phyloP scores from a whole-genome alignment of 2,888 invertebrate genomes.

The Hemicrepidius hirtus region DNA sequence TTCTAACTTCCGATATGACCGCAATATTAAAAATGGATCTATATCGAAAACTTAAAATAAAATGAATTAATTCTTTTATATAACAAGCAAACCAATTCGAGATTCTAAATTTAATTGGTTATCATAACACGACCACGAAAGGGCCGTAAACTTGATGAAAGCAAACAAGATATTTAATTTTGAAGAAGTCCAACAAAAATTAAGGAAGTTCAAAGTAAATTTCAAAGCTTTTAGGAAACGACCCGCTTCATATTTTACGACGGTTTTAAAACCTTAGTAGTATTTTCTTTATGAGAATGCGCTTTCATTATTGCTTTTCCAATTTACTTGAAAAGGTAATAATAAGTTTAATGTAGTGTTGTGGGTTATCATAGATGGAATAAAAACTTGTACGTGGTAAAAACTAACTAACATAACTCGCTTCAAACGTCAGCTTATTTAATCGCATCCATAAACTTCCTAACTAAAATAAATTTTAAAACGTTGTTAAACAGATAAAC shows the following conservation, averaged over 20 bases:
- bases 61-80: background rate
- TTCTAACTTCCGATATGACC: slow-evolving; percentile 19
- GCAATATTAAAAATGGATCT: background rate
- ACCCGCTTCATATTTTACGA: slow-evolving; percentile 31
- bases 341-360: slow-evolving; percentile 17
- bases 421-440: background rate
- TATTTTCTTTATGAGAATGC: slow-evolving; percentile 28
- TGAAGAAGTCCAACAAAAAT: slow-evolving; percentile 28
- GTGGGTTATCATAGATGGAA: slow-evolving; percentile 6
- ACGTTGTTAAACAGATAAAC: background rate
- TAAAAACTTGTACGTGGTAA: background rate
- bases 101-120: slow-evolving; percentile 27
- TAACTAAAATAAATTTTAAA: slow-evolving; percentile 17
- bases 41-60: slow-evolving; percentile 8
- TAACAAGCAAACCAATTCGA: slow-evolving; percentile 11
- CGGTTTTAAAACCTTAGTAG: slow-evolving; percentile 20
- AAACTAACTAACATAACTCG: background rate
- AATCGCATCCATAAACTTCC: slow-evolving; percentile 10
- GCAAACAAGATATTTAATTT: slow-evolving; percentile 28
- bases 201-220: slow-evolving; percentile 32
- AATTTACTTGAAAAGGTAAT: slow-evolving; percentile 9
- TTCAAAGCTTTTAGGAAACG: slow-evolving; percentile 35
- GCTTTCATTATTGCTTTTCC: slow-evolving; percentile 24
- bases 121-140: slow-evolving; percentile 10
- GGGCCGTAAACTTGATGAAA: slow-evolving; percentile 17